Evolutionary conservation across 2,797 vertebrate species (phyloP).

Genomic region (Capromys pilorides): DNA sequence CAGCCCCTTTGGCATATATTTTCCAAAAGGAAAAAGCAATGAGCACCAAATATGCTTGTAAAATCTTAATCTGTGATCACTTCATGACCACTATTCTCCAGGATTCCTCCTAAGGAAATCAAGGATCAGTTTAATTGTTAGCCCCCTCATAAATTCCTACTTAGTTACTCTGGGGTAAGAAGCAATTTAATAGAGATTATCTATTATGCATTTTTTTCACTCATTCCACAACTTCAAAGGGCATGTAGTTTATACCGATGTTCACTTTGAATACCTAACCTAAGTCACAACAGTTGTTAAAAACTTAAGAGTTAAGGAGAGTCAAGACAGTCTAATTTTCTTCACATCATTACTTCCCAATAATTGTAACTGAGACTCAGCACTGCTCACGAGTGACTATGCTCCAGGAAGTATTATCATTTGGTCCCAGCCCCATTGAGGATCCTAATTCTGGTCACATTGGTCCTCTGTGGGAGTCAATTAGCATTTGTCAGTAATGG

Average conservation of each 20-base stretch:
- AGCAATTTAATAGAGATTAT: neutral
- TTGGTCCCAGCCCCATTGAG: neutral
- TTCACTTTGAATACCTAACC: neutral
- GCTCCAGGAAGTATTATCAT: fast-evolving
- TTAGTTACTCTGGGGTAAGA: neutral
- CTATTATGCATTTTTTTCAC: neutral
- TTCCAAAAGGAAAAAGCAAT: neutral
- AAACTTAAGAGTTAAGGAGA: neutral
- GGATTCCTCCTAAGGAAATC: neutral
- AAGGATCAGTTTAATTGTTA: neutral
- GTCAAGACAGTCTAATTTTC: neutral
- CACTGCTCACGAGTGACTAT: fast-evolving
- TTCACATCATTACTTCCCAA: neutral
- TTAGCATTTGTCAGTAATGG: too few species aligned
- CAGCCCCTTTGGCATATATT: neutral
- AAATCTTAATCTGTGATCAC: neutral
- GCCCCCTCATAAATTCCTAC: neutral
- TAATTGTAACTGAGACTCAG: neutral
- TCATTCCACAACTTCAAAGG: neutral
- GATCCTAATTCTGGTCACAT: neutral
- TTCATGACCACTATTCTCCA: neutral
- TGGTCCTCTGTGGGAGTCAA: neutral
- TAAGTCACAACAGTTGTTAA: neutral
- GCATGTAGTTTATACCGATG: neutral
- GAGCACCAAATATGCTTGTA: neutral